phyloP scores from a whole-genome alignment of 2,888 invertebrate species.

The Athalia circularis region DNA sequence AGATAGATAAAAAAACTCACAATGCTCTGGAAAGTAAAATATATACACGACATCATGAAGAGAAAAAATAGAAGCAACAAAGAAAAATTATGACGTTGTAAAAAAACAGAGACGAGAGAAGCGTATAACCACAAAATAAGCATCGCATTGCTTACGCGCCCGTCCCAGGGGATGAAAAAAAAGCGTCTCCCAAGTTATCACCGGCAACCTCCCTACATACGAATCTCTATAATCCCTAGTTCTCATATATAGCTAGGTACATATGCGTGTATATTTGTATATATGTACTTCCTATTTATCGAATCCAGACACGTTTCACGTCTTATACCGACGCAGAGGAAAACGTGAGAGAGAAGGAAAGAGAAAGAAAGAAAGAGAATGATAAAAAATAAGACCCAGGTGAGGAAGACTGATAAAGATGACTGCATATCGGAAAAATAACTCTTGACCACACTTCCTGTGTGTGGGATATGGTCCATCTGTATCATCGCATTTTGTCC shows the following conservation, averaged over 20 bases:
- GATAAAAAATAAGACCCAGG: neutral
- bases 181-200: constrained; percentile 23
- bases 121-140: no score
- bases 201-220: constrained; percentile 18
- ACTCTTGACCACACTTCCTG: no score
- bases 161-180: no score
- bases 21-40: no score
- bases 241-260: neutral
- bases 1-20: no score
- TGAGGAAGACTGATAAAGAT: neutral
- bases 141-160: no score
- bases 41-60: no score
- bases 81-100: no score
- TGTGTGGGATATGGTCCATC: no score
- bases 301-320: neutral
- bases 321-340: neutral
- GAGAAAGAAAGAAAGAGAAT: neutral
- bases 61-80: no score
- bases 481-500: neutral
- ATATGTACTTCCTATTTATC: neutral
- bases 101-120: no score
- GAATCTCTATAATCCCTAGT: constrained; percentile 33
- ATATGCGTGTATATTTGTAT: no score
- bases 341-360: neutral
- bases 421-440: neutral